Conservation (phyloP, 2,113 vertebrate species). For the Nycticryphes semicollaris region DNA sequence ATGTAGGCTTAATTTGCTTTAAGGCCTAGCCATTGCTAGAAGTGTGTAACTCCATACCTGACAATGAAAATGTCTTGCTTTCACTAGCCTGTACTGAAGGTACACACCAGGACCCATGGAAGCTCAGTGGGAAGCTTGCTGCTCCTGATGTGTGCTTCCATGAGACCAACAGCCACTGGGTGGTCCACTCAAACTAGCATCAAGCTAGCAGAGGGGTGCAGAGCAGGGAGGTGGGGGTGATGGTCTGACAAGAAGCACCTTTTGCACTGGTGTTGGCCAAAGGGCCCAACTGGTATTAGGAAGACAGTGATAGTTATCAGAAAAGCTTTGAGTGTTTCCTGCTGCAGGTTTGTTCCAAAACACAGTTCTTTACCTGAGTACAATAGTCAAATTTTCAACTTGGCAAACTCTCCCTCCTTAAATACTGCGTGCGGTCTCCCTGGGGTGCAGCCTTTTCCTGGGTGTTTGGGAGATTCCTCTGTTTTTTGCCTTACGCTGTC, state of each 20-base stretch:
- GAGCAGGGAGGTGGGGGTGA: neutral
- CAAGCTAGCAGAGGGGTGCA: too few relatives aligned
- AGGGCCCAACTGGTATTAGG: neutral
- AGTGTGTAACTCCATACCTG: accelerated
- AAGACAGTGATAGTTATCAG: neutral
- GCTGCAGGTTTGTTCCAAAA: neutral
- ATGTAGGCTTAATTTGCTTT: neutral
- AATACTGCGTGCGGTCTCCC: neutral
- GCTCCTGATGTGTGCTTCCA: neutral
- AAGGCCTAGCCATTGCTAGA: neutral
- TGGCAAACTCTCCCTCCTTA: neutral
- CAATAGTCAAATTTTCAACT: neutral
- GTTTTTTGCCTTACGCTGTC: neutral
- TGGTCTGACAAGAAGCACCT: neutral
- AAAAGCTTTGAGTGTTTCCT: neutral
- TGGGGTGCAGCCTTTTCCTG: neutral
- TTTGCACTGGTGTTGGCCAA: neutral
- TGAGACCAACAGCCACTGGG: accelerated
- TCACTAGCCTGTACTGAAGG: neutral
- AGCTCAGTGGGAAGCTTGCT: neutral
- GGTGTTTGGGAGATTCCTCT: neutral
- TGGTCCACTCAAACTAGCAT: neutral
- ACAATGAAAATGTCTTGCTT: neutral
- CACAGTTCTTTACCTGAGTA: accelerated
- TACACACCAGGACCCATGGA: accelerated